Evolutionary conservation across 2,888 invertebrate species (phyloP).

Genomic region (Hyalella azteca): DNA sequence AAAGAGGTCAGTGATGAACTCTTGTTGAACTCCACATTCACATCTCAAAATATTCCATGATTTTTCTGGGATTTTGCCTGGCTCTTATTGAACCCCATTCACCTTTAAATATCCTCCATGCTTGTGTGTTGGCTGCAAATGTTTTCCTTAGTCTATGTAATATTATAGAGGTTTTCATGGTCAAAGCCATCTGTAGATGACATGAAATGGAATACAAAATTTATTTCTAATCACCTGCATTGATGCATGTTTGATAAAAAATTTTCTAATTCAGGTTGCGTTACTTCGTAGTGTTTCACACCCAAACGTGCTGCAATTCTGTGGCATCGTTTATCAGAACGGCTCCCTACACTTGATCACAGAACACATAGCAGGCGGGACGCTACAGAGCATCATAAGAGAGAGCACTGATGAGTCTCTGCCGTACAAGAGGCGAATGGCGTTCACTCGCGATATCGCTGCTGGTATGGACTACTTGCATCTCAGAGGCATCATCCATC

Average conservation of each 20-base stretch:
- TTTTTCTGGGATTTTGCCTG: no score
- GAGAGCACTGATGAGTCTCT: conserved; percentile 71
- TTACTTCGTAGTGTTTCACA: conserved; percentile 87
- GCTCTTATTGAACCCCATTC: no score
- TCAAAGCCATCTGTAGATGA: no score
- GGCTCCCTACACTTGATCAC: conserved; percentile 89
- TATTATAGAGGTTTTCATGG: no score
- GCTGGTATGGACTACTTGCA: conserved; percentile 94
- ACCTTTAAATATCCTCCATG: no score
- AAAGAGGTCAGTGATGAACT: conserved; percentile 80
- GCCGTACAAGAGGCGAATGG: conserved; percentile 80
- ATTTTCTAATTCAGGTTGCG: conserved; percentile 72
- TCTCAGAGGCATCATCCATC: conserved; percentile 91
- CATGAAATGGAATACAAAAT: no score
- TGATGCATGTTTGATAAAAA: neutral
- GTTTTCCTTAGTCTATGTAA: no score
- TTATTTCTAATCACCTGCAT: no score
- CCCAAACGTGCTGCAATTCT: conserved; percentile 87
- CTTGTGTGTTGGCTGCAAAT: no score
- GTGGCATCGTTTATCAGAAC: conserved; percentile 92
- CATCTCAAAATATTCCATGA: no score
- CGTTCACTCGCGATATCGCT: conserved; percentile 89
- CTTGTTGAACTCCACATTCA: no score
- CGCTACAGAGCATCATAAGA: conserved; percentile 83
- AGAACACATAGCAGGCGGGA: conserved; percentile 91